These are phyloP conservation scores for Agonopterix arenella DNA, from an alignment of 2,888 invertebrate species.

Conservation along the genomic window DNA sequence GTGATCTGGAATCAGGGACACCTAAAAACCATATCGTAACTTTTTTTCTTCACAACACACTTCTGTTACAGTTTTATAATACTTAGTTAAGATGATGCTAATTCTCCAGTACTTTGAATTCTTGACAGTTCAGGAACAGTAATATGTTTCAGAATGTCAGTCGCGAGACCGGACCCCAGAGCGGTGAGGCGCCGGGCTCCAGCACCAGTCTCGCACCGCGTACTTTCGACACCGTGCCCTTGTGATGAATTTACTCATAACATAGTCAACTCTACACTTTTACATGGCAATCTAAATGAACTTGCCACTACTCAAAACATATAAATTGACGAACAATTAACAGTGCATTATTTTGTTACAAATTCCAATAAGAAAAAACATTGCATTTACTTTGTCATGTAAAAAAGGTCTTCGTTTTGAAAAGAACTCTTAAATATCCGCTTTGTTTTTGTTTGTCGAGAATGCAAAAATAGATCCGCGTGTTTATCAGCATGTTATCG, in stretches of 20 bases:
- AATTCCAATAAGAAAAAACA: neutral
- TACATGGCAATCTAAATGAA: constrained; percentile 54
- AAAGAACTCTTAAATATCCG: constrained; percentile 43
- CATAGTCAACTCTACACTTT: constrained; percentile 39
- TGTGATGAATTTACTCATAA: constrained; percentile 60
- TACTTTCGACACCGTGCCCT: constrained; percentile 61
- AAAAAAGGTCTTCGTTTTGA: constrained; percentile 35
- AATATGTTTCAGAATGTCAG: constrained; percentile 49
- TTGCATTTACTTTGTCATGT: constrained; percentile 50
- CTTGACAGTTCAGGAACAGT: neutral
- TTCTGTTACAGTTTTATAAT: no score
- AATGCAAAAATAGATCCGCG: constrained; percentile 39
- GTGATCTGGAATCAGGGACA: no score
- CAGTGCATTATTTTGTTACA: constrained; percentile 1
- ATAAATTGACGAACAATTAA: constrained; percentile 13
- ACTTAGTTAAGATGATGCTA: no score
- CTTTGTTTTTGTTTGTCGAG: constrained; percentile 50
- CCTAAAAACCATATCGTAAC: no score
- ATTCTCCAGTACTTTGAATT: no score
- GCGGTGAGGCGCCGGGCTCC: constrained; percentile 80
- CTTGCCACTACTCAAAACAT: constrained; percentile 17
- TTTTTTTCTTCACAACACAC: no score
- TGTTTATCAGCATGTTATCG: constrained; percentile 37
- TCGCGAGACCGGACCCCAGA: constrained; percentile 76
- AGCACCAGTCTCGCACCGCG: constrained; percentile 65